Evolutionary conservation across 2,888 invertebrate species (phyloP).

Genomic region (Lottia gigantea): DNA sequence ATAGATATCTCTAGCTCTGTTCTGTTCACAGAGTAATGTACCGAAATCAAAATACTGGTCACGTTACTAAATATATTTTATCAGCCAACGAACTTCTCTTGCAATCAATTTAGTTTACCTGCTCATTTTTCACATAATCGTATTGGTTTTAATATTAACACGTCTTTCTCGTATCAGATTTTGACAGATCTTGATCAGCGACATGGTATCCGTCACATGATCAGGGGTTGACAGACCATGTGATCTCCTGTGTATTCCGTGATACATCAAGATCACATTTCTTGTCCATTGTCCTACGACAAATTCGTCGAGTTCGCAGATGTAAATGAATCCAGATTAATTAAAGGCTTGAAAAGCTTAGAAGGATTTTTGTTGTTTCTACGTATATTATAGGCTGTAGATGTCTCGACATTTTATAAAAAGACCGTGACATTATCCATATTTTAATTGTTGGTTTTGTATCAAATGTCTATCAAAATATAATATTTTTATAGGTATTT

Average conservation of each 20-base stretch:
- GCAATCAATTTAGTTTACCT: neutral
- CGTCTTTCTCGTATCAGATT: neutral
- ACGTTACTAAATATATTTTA: neutral
- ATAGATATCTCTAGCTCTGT: no score
- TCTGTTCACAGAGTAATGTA: no score
- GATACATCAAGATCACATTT: neutral
- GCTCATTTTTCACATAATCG: neutral
- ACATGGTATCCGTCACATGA: neutral
- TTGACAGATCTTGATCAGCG: neutral
- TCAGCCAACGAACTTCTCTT: neutral
- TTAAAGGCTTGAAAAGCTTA: neutral
- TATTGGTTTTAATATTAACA: neutral
- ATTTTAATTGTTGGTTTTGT: no score
- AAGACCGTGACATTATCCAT: no score
- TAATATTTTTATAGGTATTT: no score
- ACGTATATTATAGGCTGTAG: no score
- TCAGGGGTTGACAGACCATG: neutral
- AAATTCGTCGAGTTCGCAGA: neutral
- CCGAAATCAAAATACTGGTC: no score
- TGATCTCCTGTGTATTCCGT: neutral
- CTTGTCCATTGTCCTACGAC: conserved; percentile 1
- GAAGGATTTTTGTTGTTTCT: no score
- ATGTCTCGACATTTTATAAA: no score
- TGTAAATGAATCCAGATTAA: conserved; percentile 3
- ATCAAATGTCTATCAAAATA: no score